phyloP scores from a whole-genome alignment of 2,888 invertebrate genomes.

The Vandiemenella viatica region DNA sequence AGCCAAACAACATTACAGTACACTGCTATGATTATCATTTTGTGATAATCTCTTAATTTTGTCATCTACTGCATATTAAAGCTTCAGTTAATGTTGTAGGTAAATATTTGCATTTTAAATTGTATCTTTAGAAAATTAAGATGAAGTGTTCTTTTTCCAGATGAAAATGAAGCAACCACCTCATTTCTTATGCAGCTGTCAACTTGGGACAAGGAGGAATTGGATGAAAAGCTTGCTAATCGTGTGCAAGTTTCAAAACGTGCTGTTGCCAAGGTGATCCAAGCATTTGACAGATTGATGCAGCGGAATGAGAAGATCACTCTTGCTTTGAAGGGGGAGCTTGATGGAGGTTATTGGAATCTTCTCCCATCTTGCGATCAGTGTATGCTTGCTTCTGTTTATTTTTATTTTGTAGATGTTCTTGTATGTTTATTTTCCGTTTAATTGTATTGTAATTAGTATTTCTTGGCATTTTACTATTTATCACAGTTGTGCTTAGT shows the following conservation, averaged over 20 bases:
- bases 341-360: conserved; percentile 41
- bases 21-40: no score
- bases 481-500: no score
- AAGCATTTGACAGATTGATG: conserved; percentile 89
- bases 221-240: conserved; percentile 90
- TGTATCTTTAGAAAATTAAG: no score
- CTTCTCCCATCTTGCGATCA: conserved; percentile 15
- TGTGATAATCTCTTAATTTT: no score
- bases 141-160: conserved; percentile 32
- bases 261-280: conserved; percentile 90
- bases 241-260: conserved; percentile 91
- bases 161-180: conserved; percentile 92
- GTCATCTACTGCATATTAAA: no score
- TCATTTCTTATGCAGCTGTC: conserved; percentile 90
- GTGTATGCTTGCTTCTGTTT: conserved; percentile 13
- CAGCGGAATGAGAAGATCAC: conserved; percentile 93
- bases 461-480: no score
- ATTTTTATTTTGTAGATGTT: background rate
- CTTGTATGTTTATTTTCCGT: conserved; percentile 6
- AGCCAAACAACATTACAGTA: no score
- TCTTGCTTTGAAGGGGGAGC: conserved; percentile 68
- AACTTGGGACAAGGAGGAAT: conserved; percentile 94
- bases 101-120: no score
- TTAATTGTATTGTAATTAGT: background rate
- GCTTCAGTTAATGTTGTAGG: no score